Percentiles rank a stretch among this genome's conserved stretches.
phyloP scores from a whole-genome alignment of 1,140 invertebrate genomes.

The Diachasmimorpha longicaudata region DNA sequence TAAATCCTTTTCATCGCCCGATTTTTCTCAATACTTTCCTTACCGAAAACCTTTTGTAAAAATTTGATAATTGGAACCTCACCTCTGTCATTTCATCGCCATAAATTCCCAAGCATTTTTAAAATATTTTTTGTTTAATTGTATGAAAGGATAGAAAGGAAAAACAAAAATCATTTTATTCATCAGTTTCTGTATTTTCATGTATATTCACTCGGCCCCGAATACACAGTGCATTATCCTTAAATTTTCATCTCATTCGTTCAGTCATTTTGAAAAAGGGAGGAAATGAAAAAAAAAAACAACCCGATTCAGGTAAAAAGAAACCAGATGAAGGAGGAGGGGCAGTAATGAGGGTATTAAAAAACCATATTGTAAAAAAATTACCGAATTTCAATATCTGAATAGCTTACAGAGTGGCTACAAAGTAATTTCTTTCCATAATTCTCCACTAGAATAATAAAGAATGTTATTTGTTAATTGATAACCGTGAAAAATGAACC shows the following conservation, averaged over 20 bases:
- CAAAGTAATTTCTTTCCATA: slow-evolving; percentile 17
- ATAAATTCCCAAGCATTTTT: too few species aligned
- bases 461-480: slow-evolving; percentile 4
- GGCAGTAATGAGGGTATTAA: slow-evolving; percentile 25
- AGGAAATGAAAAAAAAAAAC: neutral
- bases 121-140: too few species aligned
- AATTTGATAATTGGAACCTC: too few species aligned
- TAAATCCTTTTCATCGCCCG: neutral
- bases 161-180: neutral
- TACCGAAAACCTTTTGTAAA: too few species aligned
- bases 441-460: slow-evolving; percentile 15
- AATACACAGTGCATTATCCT: neutral
- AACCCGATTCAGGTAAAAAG: neutral
- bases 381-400: slow-evolving; percentile 33
- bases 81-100: too few species aligned
- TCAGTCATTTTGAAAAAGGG: neutral
- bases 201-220: neutral
- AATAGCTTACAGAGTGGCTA: slow-evolving; percentile 29
- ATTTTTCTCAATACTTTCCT: neutral
- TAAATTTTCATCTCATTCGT: neutral
- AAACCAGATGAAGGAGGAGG: neutral
- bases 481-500: slow-evolving; percentile 44
- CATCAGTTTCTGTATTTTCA: neutral
- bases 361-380: slow-evolving; percentile 44
- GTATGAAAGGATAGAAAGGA: neutral